These are phyloP conservation scores for Lasiurus borealis DNA, from an alignment of 2,113 vertebrate species.

Conservation along the genomic window DNA sequence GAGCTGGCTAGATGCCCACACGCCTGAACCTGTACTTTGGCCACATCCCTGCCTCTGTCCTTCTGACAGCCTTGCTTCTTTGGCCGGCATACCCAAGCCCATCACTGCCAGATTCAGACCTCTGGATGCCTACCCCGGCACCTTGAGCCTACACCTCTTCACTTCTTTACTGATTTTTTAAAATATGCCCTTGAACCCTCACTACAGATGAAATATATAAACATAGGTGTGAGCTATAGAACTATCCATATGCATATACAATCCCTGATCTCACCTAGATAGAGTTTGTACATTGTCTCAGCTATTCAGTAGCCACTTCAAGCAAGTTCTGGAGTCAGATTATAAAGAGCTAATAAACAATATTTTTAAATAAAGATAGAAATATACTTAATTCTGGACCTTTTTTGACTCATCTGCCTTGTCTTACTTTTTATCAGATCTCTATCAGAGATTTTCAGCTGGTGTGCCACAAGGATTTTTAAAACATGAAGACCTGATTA, in stretches of 20 bases:
- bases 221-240: not conserved
- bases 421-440: not conserved
- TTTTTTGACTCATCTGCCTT: not conserved
- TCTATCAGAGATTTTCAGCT: not conserved
- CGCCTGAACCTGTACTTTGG: not conserved
- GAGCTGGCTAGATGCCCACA: not conserved
- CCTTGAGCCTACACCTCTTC: not conserved
- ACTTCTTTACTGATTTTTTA: not conserved
- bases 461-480: not conserved
- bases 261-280: not conserved
- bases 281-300: not conserved
- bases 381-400: not conserved
- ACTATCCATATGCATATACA: not conserved
- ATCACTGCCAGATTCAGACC: not conserved
- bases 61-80: not conserved
- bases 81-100: not conserved
- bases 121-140: not conserved
- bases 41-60: not conserved
- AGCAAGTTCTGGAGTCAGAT: not conserved
- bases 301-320: not conserved
- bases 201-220: not conserved
- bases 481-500: not conserved
- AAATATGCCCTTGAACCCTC: not conserved
- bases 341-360: not conserved
- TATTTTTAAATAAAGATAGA: not conserved